Percentiles rank a stretch among this genome's conserved stretches.
These are phyloP conservation scores for Psilanteris sp. DNA, from an alignment of 1,140 invertebrate species.

Conservation along the genomic window DNA sequence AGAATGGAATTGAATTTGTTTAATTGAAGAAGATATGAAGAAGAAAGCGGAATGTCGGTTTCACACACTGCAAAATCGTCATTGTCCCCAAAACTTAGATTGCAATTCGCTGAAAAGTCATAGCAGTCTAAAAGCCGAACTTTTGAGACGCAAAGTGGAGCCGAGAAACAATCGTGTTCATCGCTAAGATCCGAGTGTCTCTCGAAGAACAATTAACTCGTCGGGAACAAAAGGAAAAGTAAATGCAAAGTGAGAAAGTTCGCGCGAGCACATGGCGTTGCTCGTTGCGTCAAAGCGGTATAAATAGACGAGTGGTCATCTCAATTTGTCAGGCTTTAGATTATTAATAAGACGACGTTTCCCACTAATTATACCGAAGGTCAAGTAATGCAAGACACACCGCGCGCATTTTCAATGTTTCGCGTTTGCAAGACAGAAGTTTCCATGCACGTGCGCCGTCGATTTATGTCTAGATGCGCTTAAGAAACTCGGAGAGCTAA, in stretches of 20 bases:
- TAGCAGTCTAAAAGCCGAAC: background rate
- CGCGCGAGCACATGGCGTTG: background rate
- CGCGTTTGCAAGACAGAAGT: slow-evolving; percentile 22
- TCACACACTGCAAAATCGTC: slow-evolving; percentile 11
- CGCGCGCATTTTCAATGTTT: slow-evolving; percentile 44
- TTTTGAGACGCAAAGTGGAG: slow-evolving; percentile 6
- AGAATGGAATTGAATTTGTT: too few species aligned
- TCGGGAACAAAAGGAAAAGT: slow-evolving; percentile 53
- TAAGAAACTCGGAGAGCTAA: slow-evolving; percentile 35
- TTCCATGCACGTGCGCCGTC: slow-evolving; percentile 36
- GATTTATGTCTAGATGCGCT: slow-evolving; percentile 11
- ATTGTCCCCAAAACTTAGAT: slow-evolving; percentile 20
- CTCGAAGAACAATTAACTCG: slow-evolving; percentile 50
- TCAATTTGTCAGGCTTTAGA: slow-evolving; percentile 56
- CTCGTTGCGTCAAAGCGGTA: slow-evolving; percentile 19
- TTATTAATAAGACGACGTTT: slow-evolving; percentile 54
- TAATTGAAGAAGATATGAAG: background rate
- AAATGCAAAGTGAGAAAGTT: slow-evolving; percentile 52
- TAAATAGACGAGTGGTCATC: slow-evolving; percentile 56
- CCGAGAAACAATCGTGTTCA: slow-evolving; percentile 36
- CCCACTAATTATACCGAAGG: slow-evolving; percentile 56
- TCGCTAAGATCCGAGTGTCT: slow-evolving; percentile 34
- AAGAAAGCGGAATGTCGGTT: background rate
- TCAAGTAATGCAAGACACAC: slow-evolving; percentile 40
- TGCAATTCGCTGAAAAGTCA: slow-evolving; percentile 1